Base-by-base conservation (phyloP, 2,797 vertebrate genomes). In the Nannoperca australis region DNA sequence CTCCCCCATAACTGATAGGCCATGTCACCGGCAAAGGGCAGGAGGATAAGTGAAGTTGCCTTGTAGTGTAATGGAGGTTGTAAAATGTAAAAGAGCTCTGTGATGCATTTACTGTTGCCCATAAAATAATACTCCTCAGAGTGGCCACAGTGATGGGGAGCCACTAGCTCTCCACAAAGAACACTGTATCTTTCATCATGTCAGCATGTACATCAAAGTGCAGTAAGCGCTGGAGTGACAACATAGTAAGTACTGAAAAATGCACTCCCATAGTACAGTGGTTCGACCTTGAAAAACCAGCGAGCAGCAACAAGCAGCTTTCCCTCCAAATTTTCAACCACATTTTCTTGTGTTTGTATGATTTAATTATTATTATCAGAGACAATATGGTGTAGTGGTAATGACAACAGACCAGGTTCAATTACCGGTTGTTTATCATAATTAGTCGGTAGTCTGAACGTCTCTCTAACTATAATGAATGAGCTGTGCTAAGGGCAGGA, bases 391-490 rank as follows among this genome's bases (percentile, higher is more conserved):
- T 56, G 56, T 49, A 14, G 58, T 65, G 40, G 34, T 88, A 72
- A 89, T 84, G 80, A 91, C 88, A 90, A 88, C 71, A 79, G 79
- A 82, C 36, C 42, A 79, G 78, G 70, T 86, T 83, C 73, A 90
- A 91, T 91, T 90, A 92, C 72, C 8, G 59, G 70, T 73, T 82
- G 88, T 92, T 94, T 86, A 90, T 94, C 92, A 93, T 93, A 92
- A 92, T 94, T 93, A 90, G 79, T 65, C 58, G 61, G 77, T 82
- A 63, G 85, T 83, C 83, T 75, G 76, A 85, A 65, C 78, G 78
- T 88, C 80, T 79, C 77, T 74, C 67, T 93, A 93, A 94, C 80
- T 73, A 87, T 89, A 93, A 95, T 91, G 73, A 90, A 95, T 93
- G 90, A 85, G 79, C 85, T 78, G 86, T 76, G 85, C 86, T 88